Percentiles rank a stretch among this genome's conserved stretches.
These are phyloP conservation scores for Lordiphosa andalusiaca DNA, from an alignment of 2,888 invertebrate species.

Conservation along the genomic window DNA sequence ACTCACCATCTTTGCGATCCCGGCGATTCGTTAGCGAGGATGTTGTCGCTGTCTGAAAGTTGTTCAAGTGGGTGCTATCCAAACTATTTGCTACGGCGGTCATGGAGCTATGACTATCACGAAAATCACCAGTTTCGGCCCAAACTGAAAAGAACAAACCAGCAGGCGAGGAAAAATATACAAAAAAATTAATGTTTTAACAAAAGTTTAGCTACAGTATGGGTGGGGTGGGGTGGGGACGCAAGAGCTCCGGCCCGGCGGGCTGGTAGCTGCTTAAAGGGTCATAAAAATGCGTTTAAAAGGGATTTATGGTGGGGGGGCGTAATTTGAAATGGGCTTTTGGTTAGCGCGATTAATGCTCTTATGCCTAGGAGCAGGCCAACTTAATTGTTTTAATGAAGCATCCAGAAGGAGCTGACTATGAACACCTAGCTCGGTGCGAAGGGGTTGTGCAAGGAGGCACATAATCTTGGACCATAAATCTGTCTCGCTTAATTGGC, in stretches of 20 bases:
- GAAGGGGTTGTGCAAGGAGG: slow-evolving; percentile 22
- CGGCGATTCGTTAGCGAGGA: slow-evolving; percentile 85
- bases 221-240: not conserved
- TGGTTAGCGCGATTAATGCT: slow-evolving; percentile 65
- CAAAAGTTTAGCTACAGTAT: slow-evolving; percentile 28
- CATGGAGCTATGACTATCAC: slow-evolving; percentile 88
- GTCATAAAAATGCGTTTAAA: slow-evolving; percentile 77
- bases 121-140: slow-evolving; percentile 93
- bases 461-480: slow-evolving; percentile 34
- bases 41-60: slow-evolving; percentile 84
- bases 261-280: slow-evolving; percentile 59
- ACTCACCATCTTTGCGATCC: slow-evolving; percentile 83
- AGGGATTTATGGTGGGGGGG: slow-evolving; percentile 77
- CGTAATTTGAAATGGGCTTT: slow-evolving; percentile 62
- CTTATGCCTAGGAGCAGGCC: slow-evolving; percentile 35
- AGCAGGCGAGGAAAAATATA: slow-evolving; percentile 47
- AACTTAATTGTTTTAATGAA: slow-evolving; percentile 48
- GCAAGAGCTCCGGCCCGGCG: too few relatives aligned
- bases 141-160: slow-evolving; percentile 86
- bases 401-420: slow-evolving; percentile 1
- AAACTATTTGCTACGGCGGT: slow-evolving; percentile 84
- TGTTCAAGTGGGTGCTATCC: slow-evolving; percentile 85
- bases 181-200: slow-evolving; percentile 74
- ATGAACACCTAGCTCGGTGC: slow-evolving; percentile 8
- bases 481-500: slow-evolving; percentile 45